Conservation (phyloP, 2,888 invertebrate species). For the Zhengitettix transpicula region DNA sequence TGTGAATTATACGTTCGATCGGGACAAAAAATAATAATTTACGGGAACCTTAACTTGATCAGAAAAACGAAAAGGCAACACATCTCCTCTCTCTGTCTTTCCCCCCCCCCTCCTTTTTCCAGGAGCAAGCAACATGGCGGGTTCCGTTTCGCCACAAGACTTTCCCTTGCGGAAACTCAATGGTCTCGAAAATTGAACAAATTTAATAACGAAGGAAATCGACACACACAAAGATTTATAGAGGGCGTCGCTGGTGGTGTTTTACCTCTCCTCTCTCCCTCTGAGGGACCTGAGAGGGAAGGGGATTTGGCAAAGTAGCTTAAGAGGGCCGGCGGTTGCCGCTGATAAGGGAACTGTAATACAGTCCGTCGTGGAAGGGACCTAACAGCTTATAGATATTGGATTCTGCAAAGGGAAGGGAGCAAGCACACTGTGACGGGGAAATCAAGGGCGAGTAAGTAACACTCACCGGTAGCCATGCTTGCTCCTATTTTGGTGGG, state of each 20-base stretch:
- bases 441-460: neutral
- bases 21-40: too few relatives aligned
- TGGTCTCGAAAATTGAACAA: neutral
- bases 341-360: neutral
- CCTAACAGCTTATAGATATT: too few relatives aligned
- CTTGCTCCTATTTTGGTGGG: conserved; percentile 5
- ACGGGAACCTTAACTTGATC: too few relatives aligned
- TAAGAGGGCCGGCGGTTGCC: neutral
- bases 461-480: neutral
- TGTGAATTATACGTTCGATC: too few relatives aligned
- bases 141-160: neutral
- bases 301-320: neutral
- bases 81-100: neutral
- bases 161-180: neutral
- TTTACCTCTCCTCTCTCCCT: neutral
- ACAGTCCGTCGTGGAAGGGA: too few relatives aligned
- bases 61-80: neutral
- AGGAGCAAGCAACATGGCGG: neutral
- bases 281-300: neutral
- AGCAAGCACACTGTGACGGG: too few relatives aligned
- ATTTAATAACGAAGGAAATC: neutral
- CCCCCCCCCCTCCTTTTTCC: neutral
- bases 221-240: neutral
- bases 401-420: too few relatives aligned
- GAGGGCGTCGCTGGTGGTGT: neutral